Percentiles rank a stretch among this genome's conserved stretches.
Evolutionary conservation across 2,888 invertebrate genomes (phyloP).

Genomic region (Melolontha melolontha): DNA sequence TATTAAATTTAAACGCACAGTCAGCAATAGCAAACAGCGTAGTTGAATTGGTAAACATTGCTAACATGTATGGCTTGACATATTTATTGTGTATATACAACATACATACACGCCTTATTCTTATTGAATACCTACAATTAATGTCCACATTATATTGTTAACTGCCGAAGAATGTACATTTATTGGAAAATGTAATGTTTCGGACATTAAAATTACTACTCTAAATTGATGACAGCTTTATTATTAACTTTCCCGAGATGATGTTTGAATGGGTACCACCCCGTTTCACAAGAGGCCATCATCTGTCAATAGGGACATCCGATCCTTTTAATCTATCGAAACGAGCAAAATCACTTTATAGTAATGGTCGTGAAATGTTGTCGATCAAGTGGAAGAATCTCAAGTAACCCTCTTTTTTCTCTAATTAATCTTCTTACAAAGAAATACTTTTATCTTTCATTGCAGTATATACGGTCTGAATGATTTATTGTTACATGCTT

Average conservation of each 20-base stretch:
- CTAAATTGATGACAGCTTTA: background rate
- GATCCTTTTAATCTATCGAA: conserved; percentile 17
- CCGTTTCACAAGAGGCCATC: background rate
- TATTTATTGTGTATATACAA: no score
- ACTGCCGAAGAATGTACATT: no score
- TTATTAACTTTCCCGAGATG: conserved; percentile 4
- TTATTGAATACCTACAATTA: no score
- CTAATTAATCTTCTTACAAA: conserved; percentile 11
- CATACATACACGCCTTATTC: no score
- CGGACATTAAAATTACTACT: no score
- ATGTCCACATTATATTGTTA: no score
- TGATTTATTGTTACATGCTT: no score
- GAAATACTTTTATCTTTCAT: conserved; percentile 10
- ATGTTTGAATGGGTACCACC: background rate
- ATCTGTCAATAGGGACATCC: conserved; percentile 18
- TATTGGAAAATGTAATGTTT: no score
- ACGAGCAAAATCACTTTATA: conserved; percentile 9
- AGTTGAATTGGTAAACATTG: no score
- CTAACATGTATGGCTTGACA: no score
- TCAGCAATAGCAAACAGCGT: no score
- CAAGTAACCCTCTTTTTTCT: conserved; percentile 4
- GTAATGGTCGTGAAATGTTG: conserved; percentile 4
- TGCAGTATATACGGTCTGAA: background rate
- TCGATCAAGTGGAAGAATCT: conserved; percentile 6
- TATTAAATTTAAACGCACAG: no score